Percentiles rank a stretch among this genome's conserved stretches.
phyloP scores from a whole-genome alignment of 2,113 vertebrate genomes.

The Megalops atlanticus region DNA sequence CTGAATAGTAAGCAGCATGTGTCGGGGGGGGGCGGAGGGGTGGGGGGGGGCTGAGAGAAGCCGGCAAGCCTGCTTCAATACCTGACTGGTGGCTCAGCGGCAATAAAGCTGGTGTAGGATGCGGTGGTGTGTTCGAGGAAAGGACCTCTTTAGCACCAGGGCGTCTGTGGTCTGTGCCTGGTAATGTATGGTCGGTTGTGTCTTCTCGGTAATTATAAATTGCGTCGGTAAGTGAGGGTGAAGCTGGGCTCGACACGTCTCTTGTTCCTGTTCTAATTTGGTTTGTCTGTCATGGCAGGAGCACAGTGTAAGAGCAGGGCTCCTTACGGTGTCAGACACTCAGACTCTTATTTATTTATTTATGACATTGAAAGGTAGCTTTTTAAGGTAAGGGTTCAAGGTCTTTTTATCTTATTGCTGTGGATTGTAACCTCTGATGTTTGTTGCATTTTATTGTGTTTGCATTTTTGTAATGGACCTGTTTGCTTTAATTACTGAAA shows the following conservation, averaged over 20 bases:
- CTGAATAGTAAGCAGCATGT: slow-evolving; percentile 83
- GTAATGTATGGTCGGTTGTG: neutral
- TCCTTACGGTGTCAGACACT: neutral
- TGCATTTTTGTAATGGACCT: neutral
- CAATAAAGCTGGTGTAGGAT: neutral
- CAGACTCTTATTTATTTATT: neutral
- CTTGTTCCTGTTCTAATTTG: neutral
- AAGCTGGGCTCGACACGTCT: neutral
- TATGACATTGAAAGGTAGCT: neutral
- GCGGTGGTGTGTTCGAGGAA: neutral
- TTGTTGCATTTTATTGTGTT: neutral
- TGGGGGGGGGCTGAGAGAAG: slow-evolving; percentile 62
- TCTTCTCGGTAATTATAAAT: neutral
- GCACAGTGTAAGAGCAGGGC: neutral
- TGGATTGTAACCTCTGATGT: neutral
- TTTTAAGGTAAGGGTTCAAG: neutral
- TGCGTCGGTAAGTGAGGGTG: neutral
- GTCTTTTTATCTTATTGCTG: neutral
- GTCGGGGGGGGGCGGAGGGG: slow-evolving; percentile 53
- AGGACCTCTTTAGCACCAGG: neutral
- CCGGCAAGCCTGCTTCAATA: slow-evolving; percentile 79
- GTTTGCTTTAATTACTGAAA: neutral
- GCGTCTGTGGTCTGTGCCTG: neutral
- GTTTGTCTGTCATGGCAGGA: neutral
- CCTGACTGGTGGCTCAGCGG: slow-evolving; percentile 64